Base-by-base conservation (phyloP, 2,888 invertebrate genomes). In the Agrochola lota region DNA sequence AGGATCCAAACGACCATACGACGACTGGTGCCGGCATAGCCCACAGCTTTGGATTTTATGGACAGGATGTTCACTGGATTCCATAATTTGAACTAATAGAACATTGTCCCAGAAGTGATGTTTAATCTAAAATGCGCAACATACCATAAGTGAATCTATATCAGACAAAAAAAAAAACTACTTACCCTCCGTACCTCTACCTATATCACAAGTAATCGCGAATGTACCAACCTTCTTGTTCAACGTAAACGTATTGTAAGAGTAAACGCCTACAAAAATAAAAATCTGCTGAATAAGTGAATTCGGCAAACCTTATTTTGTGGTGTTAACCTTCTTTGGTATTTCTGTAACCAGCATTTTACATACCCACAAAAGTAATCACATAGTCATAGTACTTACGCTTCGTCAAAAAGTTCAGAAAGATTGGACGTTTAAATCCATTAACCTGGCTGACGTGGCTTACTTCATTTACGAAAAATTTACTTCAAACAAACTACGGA, bases 391-490 rank as follows among this genome's bases (percentile, higher is more conserved):
- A 15, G 35, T 35, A 60, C 15, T 46, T 71, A 76, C 71, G 74
- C 88, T 88, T 80, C 87, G 87, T 81, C 87, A 88, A 91, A 89
- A 80, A 86, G 81, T 72, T 12, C 40, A 26, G 80, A 77, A 87
- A 88, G 86, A 89, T 89, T 85, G 73, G 74, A 77, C 83, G 83
- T 83, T 85, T 74, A 81, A 89, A 84, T 83, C 89, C 87, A 92
- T 91, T 92, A 91, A 91, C 91, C 89, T 91, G 90, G 88, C 74
- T 77, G 81, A 79, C 70, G 55, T 70, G 71, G 55, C 70, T 67
- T 79, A 86, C 85, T 89, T 89, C 90, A 91, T 92, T 94, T 91
- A 89, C 90, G 78, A 88, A 85, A 91, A 92, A 93, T 92, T 0
- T 89, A 20, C 91, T 91, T 90, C 87, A 89, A 88, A 83, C 87